Percentiles rank a stretch among this genome's conserved stretches.
Conservation (phyloP, 2,797 vertebrate species). For the Lacerta agilis region DNA sequence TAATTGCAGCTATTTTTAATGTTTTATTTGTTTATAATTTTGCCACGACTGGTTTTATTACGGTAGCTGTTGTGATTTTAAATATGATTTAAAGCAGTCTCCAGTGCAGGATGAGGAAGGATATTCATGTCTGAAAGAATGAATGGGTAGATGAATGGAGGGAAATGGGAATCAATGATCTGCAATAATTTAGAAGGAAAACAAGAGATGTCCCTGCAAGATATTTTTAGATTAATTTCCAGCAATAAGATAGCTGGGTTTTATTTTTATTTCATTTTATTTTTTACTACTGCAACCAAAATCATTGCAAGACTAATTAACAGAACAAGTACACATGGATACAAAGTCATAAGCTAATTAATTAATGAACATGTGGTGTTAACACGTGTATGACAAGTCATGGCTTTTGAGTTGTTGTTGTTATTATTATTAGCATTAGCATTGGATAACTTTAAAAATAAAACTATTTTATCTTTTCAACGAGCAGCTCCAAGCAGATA, state of each 20-base stretch:
- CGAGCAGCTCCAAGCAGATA: neutral
- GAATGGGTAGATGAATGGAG: neutral
- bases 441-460: neutral
- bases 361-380: neutral
- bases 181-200: neutral
- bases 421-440: neutral
- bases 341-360: neutral
- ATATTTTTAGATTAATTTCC: neutral
- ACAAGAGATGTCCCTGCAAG: neutral
- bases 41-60: neutral
- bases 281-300: neutral
- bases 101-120: neutral
- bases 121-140: neutral
- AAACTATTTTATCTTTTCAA: neutral
- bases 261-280: fast-evolving
- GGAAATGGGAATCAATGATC: neutral
- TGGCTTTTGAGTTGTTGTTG: neutral
- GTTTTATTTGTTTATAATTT: neutral
- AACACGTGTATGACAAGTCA: neutral
- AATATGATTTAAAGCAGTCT: neutral
- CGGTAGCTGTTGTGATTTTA: neutral
- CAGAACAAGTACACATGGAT: neutral
- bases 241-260: neutral
- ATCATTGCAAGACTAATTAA: neutral
- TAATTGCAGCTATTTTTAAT: neutral